Evolutionary conservation across 2,113 vertebrate species (phyloP), one percentile per base, ranked within the genome.

Genomic region (Eptatretus burgeri): DNA sequence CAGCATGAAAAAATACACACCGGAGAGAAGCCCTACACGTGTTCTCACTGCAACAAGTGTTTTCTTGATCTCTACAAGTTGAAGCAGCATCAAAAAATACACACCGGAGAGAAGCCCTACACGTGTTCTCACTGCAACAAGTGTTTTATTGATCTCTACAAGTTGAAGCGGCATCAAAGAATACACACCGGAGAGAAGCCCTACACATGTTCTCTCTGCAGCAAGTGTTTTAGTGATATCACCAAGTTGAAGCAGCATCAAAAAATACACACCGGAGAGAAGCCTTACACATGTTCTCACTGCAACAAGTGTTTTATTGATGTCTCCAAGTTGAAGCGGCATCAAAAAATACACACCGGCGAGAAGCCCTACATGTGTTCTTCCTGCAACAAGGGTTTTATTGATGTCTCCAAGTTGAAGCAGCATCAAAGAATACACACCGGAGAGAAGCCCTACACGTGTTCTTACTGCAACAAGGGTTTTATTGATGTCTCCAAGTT

Each of bases 271-370:
- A 93, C 87, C 12, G 77, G 84, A 0, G 89, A 98, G 77, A 91
- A 93, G 73, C 91, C 89, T 0, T 81, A 95, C 50, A 84, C 89
- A 69, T 98, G 91, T 72, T 87, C 86, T 0, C 80, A 91, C 8
- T 98, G 91, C 0, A 89, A 98, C 74, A 81, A 85, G 27, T 85
- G 89, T 69, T 98, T 94, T 76, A 81, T 89, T 65, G 93, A 86
- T 13, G 93, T 87, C 1, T 89, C 89, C 0, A 89, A 98, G 67
- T 93, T 98, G 0, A 86, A 93, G 65, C 84, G 93, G 78, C 91
- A 96, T 67, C 84, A 82, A 71, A 94, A 89, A 0, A 85, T 93
- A 72, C 91, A 88, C 0, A 80, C 81, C 8, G 80, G 85, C 0
- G 91, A 98, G 72, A 93, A 91, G 70, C 89, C 91, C 1, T 79